Evolutionary conservation across 2,113 vertebrate species (phyloP), one percentile per base, ranked within the genome.

Genomic region (Ariopsis seemanni): DNA sequence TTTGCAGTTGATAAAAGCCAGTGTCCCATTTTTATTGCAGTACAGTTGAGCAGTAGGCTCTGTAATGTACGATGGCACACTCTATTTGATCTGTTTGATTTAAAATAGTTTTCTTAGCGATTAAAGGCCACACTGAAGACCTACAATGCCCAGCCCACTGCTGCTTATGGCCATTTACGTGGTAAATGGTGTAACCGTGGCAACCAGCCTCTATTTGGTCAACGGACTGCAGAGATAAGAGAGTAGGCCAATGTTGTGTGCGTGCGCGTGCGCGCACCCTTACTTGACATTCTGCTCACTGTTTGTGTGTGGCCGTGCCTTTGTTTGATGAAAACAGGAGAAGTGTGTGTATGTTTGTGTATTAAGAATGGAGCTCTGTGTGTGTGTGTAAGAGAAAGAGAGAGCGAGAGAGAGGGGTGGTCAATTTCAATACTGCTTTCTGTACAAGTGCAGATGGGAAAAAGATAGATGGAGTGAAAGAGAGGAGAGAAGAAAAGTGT

Each of bases 171-270:
- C 53, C 74, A 87, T 90, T 88, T 83, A 89, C 88, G 74, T 87
- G 60, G 83, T 90, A 90, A 89, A 87, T 87, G 85, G 88, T 81
- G 88, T 90, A 86, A 88, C 90, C 69, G 75, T 91, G 84, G 88
- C 82, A 91, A 91, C 90, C 50, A n/a, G 65, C 74, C 30, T 89
- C 67, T 84, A 81, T 89, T 91, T 89, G 84, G 52, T 77, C 90
- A 88, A 72, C 22, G 52, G 86, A 83, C 84, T 86, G 83, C 30
- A 83, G 79, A 89, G 90, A 88, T 90, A 88, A 88, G 86, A 72
- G 83, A 85, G 69, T 65, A 69, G 78, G 34, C 53, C 82, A 65
- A 30, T 67, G 27, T 57, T 74, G 25, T 77, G 65, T 9, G 50
- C 27, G n/a, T 25, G 83, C 8, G 80, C 17, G 50, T 53, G 60